Percentiles rank a stretch among this genome's conserved stretches.
These are phyloP conservation scores for Lucilia cuprina DNA, from an alignment of 1,140 invertebrate genomes.

Conservation along the genomic window DNA sequence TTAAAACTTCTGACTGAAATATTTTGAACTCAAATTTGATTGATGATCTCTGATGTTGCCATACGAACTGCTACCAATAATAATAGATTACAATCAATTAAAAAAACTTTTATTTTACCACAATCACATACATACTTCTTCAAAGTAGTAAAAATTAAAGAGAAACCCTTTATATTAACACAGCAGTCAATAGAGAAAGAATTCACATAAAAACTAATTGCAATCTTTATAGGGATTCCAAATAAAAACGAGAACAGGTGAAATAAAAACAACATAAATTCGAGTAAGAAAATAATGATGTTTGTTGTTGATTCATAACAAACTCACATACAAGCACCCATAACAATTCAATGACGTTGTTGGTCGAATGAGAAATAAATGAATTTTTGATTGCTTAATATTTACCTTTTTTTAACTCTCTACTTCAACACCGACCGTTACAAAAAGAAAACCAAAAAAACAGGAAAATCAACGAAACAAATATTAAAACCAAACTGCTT, in stretches of 20 bases:
- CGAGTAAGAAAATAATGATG: neutral
- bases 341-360: neutral
- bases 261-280: neutral
- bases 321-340: neutral
- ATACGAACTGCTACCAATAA: too few relatives aligned
- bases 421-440: neutral
- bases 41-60: too few relatives aligned
- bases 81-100: too few relatives aligned
- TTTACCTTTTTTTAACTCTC: neutral
- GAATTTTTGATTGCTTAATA: conserved; percentile 18
- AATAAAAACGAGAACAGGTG: neutral
- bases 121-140: too few relatives aligned
- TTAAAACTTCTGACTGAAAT: too few relatives aligned
- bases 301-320: neutral
- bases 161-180: too few relatives aligned
- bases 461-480: too few relatives aligned
- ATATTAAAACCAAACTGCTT: neutral
- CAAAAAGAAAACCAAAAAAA: too few relatives aligned
- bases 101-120: too few relatives aligned
- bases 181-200: neutral
- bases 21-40: too few relatives aligned
- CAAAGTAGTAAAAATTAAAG: too few relatives aligned
- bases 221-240: neutral
- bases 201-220: neutral
- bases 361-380: neutral